These are phyloP conservation scores for Salvelinus sp. DNA, from an alignment of 2,113 vertebrate species.

Conservation along the genomic window DNA sequence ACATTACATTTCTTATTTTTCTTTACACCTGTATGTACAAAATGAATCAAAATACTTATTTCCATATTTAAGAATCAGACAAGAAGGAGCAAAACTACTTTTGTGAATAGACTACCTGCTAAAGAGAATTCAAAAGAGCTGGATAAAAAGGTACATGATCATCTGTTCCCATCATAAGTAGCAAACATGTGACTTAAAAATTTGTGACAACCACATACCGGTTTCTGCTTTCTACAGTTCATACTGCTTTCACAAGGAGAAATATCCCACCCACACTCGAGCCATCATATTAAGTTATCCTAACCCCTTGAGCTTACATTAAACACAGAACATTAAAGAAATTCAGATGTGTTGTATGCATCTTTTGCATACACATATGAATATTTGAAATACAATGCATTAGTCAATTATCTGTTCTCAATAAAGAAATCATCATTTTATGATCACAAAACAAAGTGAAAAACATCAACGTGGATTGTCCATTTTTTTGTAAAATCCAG, in stretches of 20 bases:
- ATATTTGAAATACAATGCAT: conserved; percentile 74
- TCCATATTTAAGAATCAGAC: conserved; percentile 87
- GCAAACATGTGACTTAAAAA: conserved; percentile 90
- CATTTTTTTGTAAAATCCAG: conserved; percentile 43
- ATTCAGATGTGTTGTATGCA: conserved; percentile 63
- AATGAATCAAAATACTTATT: conserved; percentile 99
- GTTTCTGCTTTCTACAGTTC: conserved; percentile 33
- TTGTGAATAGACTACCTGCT: conserved; percentile 89
- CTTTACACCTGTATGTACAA: conserved; percentile 99
- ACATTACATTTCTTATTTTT: conserved; percentile 99
- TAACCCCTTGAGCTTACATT: conserved; percentile 59
- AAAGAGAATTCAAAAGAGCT: conserved; percentile 86
- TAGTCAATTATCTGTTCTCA: conserved; percentile 66
- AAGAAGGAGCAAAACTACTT: conserved; percentile 89
- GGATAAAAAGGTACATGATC: conserved; percentile 89
- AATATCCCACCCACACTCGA: conserved; percentile 48
- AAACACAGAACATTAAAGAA: conserved; percentile 70
- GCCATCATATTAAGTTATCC: conserved; percentile 35
- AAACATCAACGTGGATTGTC: conserved; percentile 56
- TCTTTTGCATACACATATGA: conserved; percentile 72
- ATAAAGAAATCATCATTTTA: conserved; percentile 53
- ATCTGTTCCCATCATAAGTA: conserved; percentile 87
- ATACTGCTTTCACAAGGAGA: conserved; percentile 64
- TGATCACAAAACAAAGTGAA: conserved; percentile 53
- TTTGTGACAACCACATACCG: conserved; percentile 71